These are phyloP conservation scores for Pseudachorutes palmiensis DNA, from an alignment of 1,140 invertebrate species.

Conservation along the genomic window DNA sequence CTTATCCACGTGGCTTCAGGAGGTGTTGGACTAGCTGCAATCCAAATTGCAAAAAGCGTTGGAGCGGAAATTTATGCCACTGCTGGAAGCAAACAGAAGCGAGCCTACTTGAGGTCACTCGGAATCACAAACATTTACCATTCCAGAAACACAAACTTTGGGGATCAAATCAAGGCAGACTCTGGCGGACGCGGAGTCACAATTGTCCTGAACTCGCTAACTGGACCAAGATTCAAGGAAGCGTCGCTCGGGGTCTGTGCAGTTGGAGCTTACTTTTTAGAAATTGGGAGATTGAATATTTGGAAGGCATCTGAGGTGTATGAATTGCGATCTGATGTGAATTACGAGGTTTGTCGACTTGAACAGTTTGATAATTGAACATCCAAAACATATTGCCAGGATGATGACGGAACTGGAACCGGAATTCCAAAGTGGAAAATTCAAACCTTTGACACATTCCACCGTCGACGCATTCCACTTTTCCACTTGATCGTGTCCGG, in stretches of 20 bases:
- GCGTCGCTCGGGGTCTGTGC: neutral
- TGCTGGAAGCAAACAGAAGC: neutral
- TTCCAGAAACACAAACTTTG: neutral
- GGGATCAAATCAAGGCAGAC: neutral
- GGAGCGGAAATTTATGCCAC: neutral
- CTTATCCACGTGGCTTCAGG: conserved; percentile 17
- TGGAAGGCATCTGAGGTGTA: conserved; percentile 8
- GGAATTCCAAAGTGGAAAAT: no score
- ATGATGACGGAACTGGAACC: neutral
- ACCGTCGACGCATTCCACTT: no score
- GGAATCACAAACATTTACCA: neutral
- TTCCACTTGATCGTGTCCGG: neutral
- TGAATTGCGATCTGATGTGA: conserved; percentile 1
- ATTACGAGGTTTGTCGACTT: neutral
- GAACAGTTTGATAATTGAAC: no score
- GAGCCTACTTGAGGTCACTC: neutral
- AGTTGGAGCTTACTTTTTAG: conserved; percentile 11
- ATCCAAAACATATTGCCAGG: no score
- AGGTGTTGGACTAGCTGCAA: conserved; percentile 11
- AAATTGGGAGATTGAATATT: conserved; percentile 14
- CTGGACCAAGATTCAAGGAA: conserved; percentile 16
- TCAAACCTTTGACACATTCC: neutral
- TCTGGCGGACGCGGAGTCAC: neutral
- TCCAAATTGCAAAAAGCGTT: conserved; percentile 13
- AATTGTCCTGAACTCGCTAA: conserved; percentile 14